Conservation (phyloP, 2,113 vertebrate genomes). For the Leucopsar rothschildi region DNA sequence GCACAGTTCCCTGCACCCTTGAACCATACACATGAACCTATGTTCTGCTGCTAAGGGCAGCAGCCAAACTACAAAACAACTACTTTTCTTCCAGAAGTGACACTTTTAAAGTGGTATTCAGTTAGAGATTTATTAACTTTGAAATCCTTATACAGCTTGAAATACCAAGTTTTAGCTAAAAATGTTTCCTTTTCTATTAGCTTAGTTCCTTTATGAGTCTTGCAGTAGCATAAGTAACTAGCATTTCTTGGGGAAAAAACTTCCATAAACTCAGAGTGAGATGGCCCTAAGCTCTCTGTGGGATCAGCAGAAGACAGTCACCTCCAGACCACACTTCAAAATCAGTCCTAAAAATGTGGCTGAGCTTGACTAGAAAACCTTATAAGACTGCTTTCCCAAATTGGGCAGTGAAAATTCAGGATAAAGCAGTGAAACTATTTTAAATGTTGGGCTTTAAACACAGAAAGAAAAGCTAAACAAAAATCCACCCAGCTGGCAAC, state of each 20-base stretch:
- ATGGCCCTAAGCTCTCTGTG: background rate
- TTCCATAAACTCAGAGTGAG: background rate
- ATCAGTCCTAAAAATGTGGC: background rate
- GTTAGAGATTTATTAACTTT: background rate
- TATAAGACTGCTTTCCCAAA: background rate
- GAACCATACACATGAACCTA: rapidly evolving
- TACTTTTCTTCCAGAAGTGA: background rate
- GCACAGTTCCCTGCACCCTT: background rate
- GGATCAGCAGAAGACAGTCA: background rate
- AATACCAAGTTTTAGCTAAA: background rate
- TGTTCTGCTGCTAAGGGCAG: background rate
- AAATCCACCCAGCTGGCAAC: background rate
- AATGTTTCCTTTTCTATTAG: background rate
- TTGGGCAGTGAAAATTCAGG: background rate
- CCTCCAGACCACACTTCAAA: background rate
- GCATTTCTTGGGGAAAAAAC: background rate
- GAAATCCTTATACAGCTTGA: background rate
- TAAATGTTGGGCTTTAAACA: background rate
- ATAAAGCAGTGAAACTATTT: background rate
- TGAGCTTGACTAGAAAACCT: background rate
- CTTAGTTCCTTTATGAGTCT: background rate
- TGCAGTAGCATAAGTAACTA: background rate
- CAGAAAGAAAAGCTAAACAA: background rate
- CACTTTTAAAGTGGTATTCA: background rate
- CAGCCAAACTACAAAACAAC: background rate